Evolutionary conservation across 1,140 invertebrate species (phyloP), one percentile per base, ranked within the genome.

Genomic region (Ips typographus): DNA sequence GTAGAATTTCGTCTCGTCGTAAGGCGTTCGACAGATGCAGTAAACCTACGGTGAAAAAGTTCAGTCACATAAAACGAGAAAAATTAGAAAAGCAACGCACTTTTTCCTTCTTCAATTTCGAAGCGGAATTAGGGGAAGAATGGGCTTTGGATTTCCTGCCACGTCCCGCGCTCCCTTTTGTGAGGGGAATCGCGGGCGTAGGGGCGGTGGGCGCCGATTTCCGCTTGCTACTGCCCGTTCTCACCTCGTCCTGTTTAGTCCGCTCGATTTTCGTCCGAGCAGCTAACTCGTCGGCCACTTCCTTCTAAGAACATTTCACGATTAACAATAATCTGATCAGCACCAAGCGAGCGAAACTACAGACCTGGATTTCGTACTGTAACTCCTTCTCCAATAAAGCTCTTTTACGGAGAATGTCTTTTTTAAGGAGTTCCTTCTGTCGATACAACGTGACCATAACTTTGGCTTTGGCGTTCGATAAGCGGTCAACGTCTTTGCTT

Each of bases 1-100:
- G 82, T 98, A 99, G 81, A 98, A 98, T 90, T 94, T 95, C 6
- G 92, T 92, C 77, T 95, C 92, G 81, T 98, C 96, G 80, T 98
- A 98, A 3, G 95, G 94, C 44, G 92, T 97, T 77, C 93, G 89
- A 80, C 97, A 99, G 37, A 96, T 83, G 79, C 96, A 99, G 75
- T 97, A 93, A 0, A 97, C 82, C 78, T 95, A 37, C 52, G 64
- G 63, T 2, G 38, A 40, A 38, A 60, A 43, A 38, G 1, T 47
- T 38, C 7, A 43, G 39, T 5, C 3, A 3, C 22, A 49, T 2
- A 3, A 3, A 6, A 56, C 0, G 53, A 36, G 39, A 47, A 36
- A 37, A 7, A 56, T 39, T 37, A n/a, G 57, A 42, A 0, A 3
- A 49, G 51, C n/a, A 41, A 56, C 58, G 7, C 22, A 73, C 66